Evolutionary conservation across 2,113 vertebrate genomes (phyloP), one percentile per base, ranked within the genome.

Genomic region (Eonycteris spelaea): DNA sequence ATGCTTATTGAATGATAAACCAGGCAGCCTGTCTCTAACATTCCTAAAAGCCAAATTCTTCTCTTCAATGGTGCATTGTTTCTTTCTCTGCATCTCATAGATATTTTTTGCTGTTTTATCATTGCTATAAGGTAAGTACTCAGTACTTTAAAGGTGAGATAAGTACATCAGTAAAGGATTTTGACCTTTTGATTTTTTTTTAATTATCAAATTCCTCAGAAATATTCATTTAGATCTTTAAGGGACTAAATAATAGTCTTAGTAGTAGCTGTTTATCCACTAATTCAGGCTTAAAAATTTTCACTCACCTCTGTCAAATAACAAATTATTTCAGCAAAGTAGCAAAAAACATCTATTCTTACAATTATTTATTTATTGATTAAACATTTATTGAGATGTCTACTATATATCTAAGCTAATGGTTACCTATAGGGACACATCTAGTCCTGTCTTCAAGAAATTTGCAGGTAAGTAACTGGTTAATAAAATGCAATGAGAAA

Each of bases 341-440:
- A 74, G 26, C 2, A 55, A 67, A 59, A 51, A 77, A 2, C 3
- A 67, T 43, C 15, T 78, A 7, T 73, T 89, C n/a, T 57, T 51
- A 65, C 63, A 82, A 51, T 84, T 16, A 48, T 92, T 40, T 57
- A 45, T 87, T 74, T n/a, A 88, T 26, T 88, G 40, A 74, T 78
- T 68, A 71, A 75, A 38, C 8, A 71, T 26, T 87, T 67, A 57
- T 80, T 59, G 65, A 85, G 9, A 18, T 80, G 15, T 57, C 30
- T 90, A 35, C 51, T 84, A 16, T 87, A 7, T 79, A 40, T 63
- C 30, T 87, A 65, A 92, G 24, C 55, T 91, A 14, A n/a, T 90
- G n/a, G n/a, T 89, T 90, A 38, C 45, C 22, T 75, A 21, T 65
- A 85, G 2, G 2, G 30, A 16, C 26, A 45, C 9, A 67, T 68